phyloP scores from a whole-genome alignment of 1,140 invertebrate genomes.

The Drosophila pseudoananassae region DNA sequence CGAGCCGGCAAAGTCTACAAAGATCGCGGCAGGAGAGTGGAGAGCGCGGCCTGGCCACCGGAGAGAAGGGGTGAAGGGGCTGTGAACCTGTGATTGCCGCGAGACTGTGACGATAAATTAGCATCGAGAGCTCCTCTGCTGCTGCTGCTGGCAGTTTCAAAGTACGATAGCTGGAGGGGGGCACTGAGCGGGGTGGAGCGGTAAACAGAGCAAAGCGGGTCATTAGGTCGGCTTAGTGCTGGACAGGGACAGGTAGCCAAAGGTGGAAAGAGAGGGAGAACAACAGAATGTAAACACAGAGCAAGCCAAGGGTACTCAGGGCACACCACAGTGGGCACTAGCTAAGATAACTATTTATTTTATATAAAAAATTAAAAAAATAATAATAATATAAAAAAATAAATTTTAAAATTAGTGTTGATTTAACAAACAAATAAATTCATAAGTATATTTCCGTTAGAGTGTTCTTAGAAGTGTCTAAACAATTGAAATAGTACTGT shows the following conservation, averaged over 20 bases:
- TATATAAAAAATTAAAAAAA: no score
- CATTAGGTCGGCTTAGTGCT: slow-evolving; percentile 52
- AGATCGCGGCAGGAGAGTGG: slow-evolving; percentile 24
- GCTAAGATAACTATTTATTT: not conserved
- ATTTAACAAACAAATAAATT: no score
- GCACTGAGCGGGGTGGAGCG: slow-evolving; percentile 4
- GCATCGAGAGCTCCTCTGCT: slow-evolving; percentile 56
- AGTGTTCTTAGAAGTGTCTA: not conserved
- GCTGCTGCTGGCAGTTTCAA: slow-evolving; percentile 12
- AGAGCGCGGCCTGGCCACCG: not conserved
- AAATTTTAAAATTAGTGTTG: no score
- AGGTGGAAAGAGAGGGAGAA: not conserved
- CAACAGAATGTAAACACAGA: slow-evolving; percentile 11
- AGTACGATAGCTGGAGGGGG: slow-evolving; percentile 1
- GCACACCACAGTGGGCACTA: not conserved
- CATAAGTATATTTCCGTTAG: no score
- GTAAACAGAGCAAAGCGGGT: slow-evolving; percentile 63
- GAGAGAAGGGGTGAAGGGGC: not conserved
- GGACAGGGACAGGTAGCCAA: not conserved
- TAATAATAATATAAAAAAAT: no score
- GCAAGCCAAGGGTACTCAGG: slow-evolving; percentile 31
- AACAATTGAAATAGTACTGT: no score
- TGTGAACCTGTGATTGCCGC: slow-evolving; percentile 67
- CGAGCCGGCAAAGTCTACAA: slow-evolving; percentile 45
- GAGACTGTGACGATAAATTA: slow-evolving; percentile 73